phyloP scores from a whole-genome alignment of 2,888 invertebrate species.

The Pollenia labialis region DNA sequence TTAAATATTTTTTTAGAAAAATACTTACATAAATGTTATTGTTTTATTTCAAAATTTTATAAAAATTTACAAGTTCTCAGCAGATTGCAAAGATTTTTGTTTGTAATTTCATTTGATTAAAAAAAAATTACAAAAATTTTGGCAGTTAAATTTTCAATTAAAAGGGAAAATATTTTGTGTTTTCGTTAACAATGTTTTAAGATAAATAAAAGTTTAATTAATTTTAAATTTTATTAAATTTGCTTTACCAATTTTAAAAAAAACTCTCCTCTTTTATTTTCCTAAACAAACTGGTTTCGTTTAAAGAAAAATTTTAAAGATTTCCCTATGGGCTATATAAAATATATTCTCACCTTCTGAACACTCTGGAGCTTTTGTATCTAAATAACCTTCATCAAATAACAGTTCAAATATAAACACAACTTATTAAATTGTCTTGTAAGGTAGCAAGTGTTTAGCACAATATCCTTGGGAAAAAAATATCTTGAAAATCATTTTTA shows the following conservation, averaged over 20 bases:
- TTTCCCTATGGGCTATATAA: conserved; percentile 41
- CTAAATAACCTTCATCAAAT: conserved; percentile 43
- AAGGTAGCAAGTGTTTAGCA: conserved; percentile 62
- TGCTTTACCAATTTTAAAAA: neutral
- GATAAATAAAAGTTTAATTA: too few species aligned
- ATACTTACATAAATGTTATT: too few species aligned
- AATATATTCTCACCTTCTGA: neutral
- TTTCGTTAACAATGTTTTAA: too few species aligned
- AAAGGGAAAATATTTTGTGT: too few species aligned
- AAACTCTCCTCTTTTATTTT: neutral
- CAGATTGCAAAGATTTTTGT: too few species aligned
- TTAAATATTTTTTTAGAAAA: neutral
- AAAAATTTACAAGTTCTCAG: too few species aligned
- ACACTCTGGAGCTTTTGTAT: neutral
- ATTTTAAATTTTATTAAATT: too few species aligned
- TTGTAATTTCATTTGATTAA: too few species aligned
- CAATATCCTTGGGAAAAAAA: conserved; percentile 41
- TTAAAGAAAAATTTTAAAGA: neutral
- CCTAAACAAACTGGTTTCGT: neutral
- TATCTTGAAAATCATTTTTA: conserved; percentile 18
- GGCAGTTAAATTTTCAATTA: too few species aligned
- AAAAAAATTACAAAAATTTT: too few species aligned
- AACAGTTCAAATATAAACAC: conserved; percentile 51
- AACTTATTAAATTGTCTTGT: conserved; percentile 42
- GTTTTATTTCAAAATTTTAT: too few species aligned